Percentiles rank a stretch among this genome's conserved stretches.
Evolutionary conservation across 2,113 vertebrate genomes (phyloP).

Genomic region (Rattus rattus): DNA sequence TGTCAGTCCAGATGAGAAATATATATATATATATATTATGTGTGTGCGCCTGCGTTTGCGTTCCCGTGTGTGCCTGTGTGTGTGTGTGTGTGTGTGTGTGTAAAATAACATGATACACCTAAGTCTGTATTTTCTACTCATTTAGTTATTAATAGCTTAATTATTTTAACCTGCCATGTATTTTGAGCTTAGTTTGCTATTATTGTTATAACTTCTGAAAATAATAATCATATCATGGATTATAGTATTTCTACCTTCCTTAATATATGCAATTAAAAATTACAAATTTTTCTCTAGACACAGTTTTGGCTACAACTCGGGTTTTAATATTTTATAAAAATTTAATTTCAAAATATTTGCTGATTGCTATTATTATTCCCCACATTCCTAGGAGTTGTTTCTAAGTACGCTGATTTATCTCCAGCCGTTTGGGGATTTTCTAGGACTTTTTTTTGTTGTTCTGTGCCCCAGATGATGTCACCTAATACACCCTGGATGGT

Average conservation of each 20-base stretch:
- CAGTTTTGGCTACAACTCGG: neutral
- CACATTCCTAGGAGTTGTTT: neutral
- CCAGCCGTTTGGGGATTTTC: neutral
- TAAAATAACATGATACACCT: neutral
- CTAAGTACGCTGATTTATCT: neutral
- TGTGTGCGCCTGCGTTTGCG: too few species aligned
- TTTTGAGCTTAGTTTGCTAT: neutral
- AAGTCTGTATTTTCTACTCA: neutral
- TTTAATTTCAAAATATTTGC: neutral
- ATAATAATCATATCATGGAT: neutral
- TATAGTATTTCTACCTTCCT: neutral
- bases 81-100: neutral
- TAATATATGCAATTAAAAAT: neutral
- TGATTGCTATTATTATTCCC: neutral
- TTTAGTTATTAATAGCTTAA: neutral
- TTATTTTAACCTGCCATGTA: neutral
- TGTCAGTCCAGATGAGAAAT: neutral
- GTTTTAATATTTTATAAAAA: neutral
- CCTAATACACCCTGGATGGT: neutral
- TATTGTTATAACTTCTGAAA: neutral
- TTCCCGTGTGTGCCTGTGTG: too few species aligned
- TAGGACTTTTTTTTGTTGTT: neutral
- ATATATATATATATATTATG: neutral
- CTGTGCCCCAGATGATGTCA: neutral
- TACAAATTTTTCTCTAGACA: neutral